Base-by-base conservation (phyloP, 2,888 invertebrate genomes). In the Drepana falcataria region DNA sequence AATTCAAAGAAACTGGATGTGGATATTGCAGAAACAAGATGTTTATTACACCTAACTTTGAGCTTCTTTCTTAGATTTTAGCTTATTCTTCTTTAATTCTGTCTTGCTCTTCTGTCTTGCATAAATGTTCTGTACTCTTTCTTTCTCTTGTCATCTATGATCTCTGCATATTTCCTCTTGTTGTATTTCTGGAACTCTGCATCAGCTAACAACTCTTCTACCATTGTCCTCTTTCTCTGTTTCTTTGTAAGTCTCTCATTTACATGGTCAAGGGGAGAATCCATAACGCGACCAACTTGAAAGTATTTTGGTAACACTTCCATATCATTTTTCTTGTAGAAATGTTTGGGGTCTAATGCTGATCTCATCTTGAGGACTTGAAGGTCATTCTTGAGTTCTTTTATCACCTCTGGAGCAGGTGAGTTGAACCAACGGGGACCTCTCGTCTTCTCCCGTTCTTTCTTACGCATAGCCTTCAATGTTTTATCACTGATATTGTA, bases 261-360 rank as follows among this genome's bases (percentile, higher is more conserved):
- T 68, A 97, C 97, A 85, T 95, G 97, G 80, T 99, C 99, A 51
- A 96, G 85, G 0, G 97, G 93, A 9, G 95, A 94, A 78, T 98
- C 98, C 74, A 97, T 91, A 33, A 96, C 94, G 66, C 93, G 94
- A 51, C 96, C 96, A 73, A 96, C 96, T 92, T 97, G 97, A 85
- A 99, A 99, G 80, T 96, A 98, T 86, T 98, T 99, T 0, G 99
- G 98, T 41, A 97, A 75, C 1, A 93, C 94, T 85, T 95, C 95
- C 64, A 95, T 92, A 75, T 97, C 97, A 79, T 97, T 97, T 73
- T 96, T 96, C 83, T 98, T 98, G 87, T 99, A 99, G 87, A 98
- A 99, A 65, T 95, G 95, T 81, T 98, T 98, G 0, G 98, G 97
- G 88, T 99, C 96, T 7, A 99, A 85, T 0, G 94, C 96, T 0